Evolutionary conservation across 2,797 vertebrate species (phyloP).

Genomic region (Bovichtus diacanthus): DNA sequence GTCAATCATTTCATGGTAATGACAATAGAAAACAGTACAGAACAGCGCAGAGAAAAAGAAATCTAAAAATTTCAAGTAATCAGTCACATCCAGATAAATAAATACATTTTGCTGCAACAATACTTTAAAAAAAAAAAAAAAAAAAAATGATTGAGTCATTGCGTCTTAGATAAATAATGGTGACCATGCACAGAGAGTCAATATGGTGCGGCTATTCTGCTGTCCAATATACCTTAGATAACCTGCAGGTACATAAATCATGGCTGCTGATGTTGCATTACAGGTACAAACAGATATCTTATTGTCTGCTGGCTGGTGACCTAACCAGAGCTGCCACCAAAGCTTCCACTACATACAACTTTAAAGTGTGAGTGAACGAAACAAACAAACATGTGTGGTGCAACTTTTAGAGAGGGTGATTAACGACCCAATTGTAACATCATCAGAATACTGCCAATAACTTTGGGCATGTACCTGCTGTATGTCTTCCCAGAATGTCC

Average conservation of each 20-base stretch:
- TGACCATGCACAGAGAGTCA: conserved; percentile 68
- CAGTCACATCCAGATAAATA: conserved; percentile 87
- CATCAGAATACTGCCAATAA: background rate
- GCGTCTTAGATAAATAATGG: conserved; percentile 79
- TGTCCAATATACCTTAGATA: conserved; percentile 60
- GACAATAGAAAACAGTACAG: conserved; percentile 72
- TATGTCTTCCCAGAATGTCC: background rate
- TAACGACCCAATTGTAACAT: conserved; percentile 14
- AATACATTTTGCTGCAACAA: conserved; percentile 85
- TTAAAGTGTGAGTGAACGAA: background rate
- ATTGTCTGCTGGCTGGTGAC: conserved; percentile 39
- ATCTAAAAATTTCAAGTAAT: conserved; percentile 86
- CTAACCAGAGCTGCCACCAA: conserved; percentile 18
- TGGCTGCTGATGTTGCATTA: conserved; percentile 63
- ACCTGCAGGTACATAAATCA: conserved; percentile 64
- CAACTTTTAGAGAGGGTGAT: background rate
- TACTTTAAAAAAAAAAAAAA: conserved; percentile 71
- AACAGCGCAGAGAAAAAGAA: conserved; percentile 81
- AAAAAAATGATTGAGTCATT: conserved; percentile 75
- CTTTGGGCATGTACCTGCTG: background rate
- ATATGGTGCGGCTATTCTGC: conserved; percentile 69
- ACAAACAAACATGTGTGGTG: background rate
- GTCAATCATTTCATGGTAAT: conserved; percentile 73
- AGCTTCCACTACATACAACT: conserved; percentile 16
- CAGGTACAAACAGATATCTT: conserved; percentile 37